Conservation (phyloP, 2,113 vertebrate genomes). For the Miniopterus natalensis region DNA sequence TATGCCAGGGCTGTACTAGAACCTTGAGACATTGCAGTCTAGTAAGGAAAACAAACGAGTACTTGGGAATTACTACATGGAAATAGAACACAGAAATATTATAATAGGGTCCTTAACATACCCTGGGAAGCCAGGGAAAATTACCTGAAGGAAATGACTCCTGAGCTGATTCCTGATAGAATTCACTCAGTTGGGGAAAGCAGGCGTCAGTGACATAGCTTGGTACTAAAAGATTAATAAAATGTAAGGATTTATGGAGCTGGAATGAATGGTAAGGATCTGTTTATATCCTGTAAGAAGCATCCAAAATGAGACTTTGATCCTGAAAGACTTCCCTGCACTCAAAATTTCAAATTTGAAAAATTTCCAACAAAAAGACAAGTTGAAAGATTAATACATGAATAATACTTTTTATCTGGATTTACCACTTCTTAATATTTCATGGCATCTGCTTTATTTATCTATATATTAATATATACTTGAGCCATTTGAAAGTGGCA, state of each 20-base stretch:
- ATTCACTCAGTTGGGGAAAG: not conserved
- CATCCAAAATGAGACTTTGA: not conserved
- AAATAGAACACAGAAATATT: not conserved
- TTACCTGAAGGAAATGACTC: not conserved
- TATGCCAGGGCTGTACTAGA: not conserved
- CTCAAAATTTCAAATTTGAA: conserved; percentile 38
- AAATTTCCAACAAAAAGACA: not conserved
- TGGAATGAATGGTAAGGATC: not conserved
- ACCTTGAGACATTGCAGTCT: not conserved
- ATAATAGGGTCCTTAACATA: not conserved
- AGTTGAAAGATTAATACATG: not conserved
- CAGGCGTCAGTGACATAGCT: not conserved
- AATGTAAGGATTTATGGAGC: not conserved
- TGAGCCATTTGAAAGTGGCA: conserved; percentile 26
- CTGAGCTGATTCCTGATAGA: not conserved
- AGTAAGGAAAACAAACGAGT: not conserved
- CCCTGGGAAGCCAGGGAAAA: not conserved
- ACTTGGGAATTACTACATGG: not conserved
- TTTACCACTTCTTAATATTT: conserved; percentile 10
- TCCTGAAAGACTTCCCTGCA: not conserved
- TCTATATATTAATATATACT: not conserved
- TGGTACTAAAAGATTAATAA: not conserved
- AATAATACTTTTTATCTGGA: not conserved
- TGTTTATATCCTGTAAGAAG: not conserved
- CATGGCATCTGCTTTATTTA: not conserved